Base-by-base conservation (phyloP, 2,113 vertebrate species). In the Nibea albiflora region DNA sequence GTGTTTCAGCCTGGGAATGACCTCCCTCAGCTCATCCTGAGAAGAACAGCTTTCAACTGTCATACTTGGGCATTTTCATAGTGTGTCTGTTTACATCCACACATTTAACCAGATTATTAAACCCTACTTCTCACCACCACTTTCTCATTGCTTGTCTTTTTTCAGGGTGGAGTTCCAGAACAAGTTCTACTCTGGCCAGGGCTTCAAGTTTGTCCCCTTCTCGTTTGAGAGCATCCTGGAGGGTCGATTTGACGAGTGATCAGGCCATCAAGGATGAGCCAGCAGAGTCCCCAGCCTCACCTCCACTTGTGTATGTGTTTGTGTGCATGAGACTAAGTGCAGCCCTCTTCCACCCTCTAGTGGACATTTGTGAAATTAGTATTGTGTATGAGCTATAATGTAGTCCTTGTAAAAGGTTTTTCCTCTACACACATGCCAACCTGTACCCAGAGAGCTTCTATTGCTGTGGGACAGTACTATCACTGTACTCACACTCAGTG, bases 91-190 rank as follows among this genome's bases (percentile, higher is more conserved):
- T 1, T 5, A 5, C 4, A n/a, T 8, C 8, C 11, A 54, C 24
- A 35, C 31, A 49, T 24, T 26, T 11, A 50, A 50, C 42, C 26
- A 15, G 4, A 14, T 56, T 24, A 20, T 53, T 20, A 64, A 64
- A 58, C 3, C 10, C 35, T 17, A 17, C 4, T 17, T 39, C 28
- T 83, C 46, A 74, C 35, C 52, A 17, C 44, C 53, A 8, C 2
- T 22, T 61, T 73, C 12, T 68, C 63, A 42, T 24, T 26, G 79
- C 50, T 76, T 31, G 86, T 75, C 44, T 42, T 65, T 24, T 86
- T 85, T 88, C 93, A 99, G 98, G 98, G 96, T 99, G 17, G 98
- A 99, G 91, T 99, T 99, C 94, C 98, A 99, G 95, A 99, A 98
- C 92, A 99, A 99, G 92, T 99, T 99, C 95, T 99, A 99, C 94